Conservation (phyloP, 2,797 vertebrate genomes). For the Galaxias olidus region DNA sequence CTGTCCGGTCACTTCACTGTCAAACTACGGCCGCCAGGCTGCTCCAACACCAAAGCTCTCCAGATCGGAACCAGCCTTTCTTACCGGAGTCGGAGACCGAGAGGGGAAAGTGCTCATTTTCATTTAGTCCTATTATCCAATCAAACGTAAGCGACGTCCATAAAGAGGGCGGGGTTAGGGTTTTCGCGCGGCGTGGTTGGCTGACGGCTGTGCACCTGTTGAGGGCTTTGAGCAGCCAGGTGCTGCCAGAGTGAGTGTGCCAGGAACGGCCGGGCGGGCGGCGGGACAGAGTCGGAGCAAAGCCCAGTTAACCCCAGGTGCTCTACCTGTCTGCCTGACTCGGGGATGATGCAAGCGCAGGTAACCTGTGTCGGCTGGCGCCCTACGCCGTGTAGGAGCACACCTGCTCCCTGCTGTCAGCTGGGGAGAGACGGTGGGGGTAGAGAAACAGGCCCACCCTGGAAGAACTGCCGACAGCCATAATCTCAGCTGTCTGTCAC, state of each 20-base stretch:
- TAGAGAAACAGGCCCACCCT: constrained; percentile 12
- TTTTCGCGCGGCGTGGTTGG: neutral
- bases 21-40: constrained; percentile 8
- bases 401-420: constrained; percentile 18
- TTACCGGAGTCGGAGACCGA: neutral
- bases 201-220: constrained; percentile 40
- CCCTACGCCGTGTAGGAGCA: neutral
- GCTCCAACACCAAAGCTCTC: neutral
- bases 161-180: neutral
- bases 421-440: neutral
- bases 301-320: neutral
- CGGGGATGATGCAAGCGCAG: constrained; percentile 15
- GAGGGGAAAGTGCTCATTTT: neutral
- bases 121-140: constrained; percentile 1
- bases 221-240: constrained; percentile 43
- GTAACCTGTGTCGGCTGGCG: constrained; percentile 9
- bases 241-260: constrained; percentile 11
- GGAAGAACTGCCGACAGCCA: constrained; percentile 40
- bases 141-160: neutral
- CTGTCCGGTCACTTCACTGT: neutral
- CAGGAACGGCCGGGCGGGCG: neutral
- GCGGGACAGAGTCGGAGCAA: neutral
- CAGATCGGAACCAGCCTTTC: neutral
- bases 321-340: neutral
- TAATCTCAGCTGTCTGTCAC: constrained; percentile 49